Conservation (phyloP, 2,888 invertebrate genomes). For the Caenorhabditis macrosperma region DNA sequence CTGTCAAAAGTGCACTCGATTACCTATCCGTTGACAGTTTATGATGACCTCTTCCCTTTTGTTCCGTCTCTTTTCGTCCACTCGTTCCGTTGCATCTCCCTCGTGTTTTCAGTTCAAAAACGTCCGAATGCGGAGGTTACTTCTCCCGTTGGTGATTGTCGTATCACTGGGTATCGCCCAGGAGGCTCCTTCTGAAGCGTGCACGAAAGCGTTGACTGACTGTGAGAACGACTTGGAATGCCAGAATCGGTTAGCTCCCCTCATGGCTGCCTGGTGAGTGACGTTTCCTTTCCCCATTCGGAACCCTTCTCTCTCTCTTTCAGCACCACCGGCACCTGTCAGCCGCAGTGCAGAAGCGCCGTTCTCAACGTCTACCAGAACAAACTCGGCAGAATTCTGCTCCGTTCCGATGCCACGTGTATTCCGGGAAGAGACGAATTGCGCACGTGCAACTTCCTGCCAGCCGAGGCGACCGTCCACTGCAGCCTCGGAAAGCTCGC, state of each 20-base stretch:
- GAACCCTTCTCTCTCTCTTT: constrained; percentile 48
- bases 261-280: constrained; percentile 77
- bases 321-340: constrained; percentile 79
- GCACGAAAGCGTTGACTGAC: constrained; percentile 73
- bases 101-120: too few relatives aligned
- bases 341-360: constrained; percentile 78
- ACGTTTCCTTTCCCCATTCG: background rate
- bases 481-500: constrained; percentile 78
- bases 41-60: constrained; percentile 6
- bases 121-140: constrained; percentile 19
- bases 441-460: constrained; percentile 77
- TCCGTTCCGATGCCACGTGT: constrained; percentile 73
- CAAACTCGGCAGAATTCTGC: constrained; percentile 72
- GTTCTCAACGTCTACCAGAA: constrained; percentile 80
- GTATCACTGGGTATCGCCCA: constrained; percentile 42
- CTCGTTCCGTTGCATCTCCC: background rate
- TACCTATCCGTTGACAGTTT: constrained; percentile 37
- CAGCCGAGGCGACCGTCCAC: constrained; percentile 74
- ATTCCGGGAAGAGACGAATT: constrained; percentile 78
- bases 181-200: constrained; percentile 64
- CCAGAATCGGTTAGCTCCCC: constrained; percentile 78
- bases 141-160: constrained; percentile 11
- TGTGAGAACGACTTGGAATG: constrained; percentile 79
- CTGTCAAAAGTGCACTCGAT: constrained; percentile 54
- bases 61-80: background rate